phyloP scores from a whole-genome alignment of 2,888 invertebrate species.

The Athetis lepigone region DNA sequence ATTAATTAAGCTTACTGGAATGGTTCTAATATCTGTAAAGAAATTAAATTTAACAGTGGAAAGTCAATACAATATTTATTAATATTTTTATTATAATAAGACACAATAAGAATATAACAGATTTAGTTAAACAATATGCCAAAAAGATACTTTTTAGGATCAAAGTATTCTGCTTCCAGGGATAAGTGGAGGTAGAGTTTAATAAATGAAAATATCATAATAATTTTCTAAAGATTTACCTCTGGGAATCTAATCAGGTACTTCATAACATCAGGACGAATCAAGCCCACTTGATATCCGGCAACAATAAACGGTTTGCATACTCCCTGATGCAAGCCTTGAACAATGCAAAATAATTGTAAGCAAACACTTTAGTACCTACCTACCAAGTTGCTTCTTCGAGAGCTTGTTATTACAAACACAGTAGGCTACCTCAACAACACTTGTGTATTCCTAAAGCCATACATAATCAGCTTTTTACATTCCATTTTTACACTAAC shows the following conservation, averaged over 20 bases:
- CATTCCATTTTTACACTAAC: constrained; percentile 21
- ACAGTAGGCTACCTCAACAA: constrained; percentile 41
- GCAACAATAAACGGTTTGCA: constrained; percentile 97
- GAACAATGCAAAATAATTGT: constrained; percentile 65
- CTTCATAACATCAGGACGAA: constrained; percentile 95
- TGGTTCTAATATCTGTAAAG: not conserved
- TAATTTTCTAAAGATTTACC: constrained; percentile 83
- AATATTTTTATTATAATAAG: not conserved
- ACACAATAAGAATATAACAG: not conserved
- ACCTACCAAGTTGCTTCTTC: constrained; percentile 52
- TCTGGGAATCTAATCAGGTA: constrained; percentile 95
- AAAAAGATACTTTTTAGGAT: not conserved
- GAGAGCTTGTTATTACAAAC: constrained; percentile 57
- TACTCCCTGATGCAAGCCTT: constrained; percentile 94
- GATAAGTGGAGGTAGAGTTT: not conserved
- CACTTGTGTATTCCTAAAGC: constrained; percentile 25
- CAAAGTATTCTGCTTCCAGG: not conserved
- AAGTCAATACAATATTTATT: constrained; percentile 1
- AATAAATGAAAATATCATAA: not conserved
- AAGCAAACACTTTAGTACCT: constrained; percentile 61
- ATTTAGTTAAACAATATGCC: constrained; percentile 3
- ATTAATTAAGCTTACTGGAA: not conserved
- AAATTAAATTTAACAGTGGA: not conserved
- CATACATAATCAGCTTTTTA: constrained; percentile 13
- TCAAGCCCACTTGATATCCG: constrained; percentile 96